Evolutionary conservation across 2,888 invertebrate genomes (phyloP).

Genomic region (Prenolepis imparis): DNA sequence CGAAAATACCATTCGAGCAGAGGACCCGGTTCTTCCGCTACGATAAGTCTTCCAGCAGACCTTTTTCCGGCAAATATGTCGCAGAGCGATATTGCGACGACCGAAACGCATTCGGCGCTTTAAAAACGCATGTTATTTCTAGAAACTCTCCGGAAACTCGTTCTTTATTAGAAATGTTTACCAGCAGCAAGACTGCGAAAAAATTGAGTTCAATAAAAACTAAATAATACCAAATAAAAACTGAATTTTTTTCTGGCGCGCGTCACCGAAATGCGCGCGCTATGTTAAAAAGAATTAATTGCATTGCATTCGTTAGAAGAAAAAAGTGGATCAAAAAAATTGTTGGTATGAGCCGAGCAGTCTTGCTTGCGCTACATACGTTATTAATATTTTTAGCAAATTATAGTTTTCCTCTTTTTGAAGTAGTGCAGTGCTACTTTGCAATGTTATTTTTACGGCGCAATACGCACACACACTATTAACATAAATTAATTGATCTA

Average conservation of each 20-base stretch:
- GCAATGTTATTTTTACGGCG: neutral
- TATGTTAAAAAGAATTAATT: conserved; percentile 47
- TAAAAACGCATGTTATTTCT: conserved; percentile 52
- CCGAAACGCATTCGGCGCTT: conserved; percentile 43
- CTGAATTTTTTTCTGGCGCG: conserved; percentile 2
- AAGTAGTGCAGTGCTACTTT: neutral
- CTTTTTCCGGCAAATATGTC: conserved; percentile 52
- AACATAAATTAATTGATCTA: conserved; percentile 1
- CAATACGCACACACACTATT: neutral
- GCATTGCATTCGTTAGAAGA: conserved; percentile 35
- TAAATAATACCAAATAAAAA: conserved; percentile 37
- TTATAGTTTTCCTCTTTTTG: neutral
- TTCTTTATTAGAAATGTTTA: conserved; percentile 51
- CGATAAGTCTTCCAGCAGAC: conserved; percentile 42
- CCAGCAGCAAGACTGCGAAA: conserved; percentile 13
- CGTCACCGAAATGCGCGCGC: neutral
- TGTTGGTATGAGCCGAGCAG: neutral
- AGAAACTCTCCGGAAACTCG: conserved; percentile 21
- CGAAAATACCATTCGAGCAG: conserved; percentile 49
- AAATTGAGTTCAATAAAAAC: conserved; percentile 30
- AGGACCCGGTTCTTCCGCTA: conserved; percentile 35
- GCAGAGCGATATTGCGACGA: conserved; percentile 45
- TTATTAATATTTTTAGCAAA: conserved; percentile 45
- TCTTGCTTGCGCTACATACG: neutral
- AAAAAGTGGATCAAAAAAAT: conserved; percentile 32